Percentiles rank a stretch among this genome's conserved stretches.
Evolutionary conservation across 2,113 vertebrate species (phyloP).

Genomic region (Hipposideros armiger): DNA sequence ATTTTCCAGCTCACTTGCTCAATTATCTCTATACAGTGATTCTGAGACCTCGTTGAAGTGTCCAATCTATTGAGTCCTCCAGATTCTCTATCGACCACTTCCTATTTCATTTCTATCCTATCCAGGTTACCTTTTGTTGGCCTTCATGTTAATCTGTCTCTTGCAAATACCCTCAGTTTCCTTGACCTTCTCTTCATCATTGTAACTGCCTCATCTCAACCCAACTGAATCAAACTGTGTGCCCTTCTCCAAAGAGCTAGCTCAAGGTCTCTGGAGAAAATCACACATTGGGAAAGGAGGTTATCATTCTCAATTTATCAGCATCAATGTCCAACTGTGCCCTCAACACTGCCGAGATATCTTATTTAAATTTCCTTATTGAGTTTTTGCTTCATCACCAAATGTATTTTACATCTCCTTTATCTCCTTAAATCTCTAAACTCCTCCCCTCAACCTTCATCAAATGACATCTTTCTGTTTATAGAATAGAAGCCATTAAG

Average conservation of each 20-base stretch:
- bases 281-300: neutral
- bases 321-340: neutral
- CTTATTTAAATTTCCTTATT: neutral
- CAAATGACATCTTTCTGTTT: neutral
- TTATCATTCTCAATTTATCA: neutral
- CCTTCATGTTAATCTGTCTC: neutral
- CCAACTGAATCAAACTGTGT: neutral
- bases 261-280: neutral
- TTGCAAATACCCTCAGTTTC: neutral
- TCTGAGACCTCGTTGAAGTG: neutral
- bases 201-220: neutral
- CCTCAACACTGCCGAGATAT: neutral
- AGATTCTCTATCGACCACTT: neutral
- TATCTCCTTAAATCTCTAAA: neutral
- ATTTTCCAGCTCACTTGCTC: neutral
- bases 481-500: neutral
- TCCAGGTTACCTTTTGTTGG: neutral
- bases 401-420: neutral
- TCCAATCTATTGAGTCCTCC: neutral
- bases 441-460: neutral
- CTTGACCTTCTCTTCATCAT: neutral
- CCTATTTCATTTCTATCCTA: neutral
- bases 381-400: neutral
- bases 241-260: neutral
- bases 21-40: neutral